Evolutionary conservation across 2,888 invertebrate species (phyloP).

Genomic region (Himalopsyche tibetana): DNA sequence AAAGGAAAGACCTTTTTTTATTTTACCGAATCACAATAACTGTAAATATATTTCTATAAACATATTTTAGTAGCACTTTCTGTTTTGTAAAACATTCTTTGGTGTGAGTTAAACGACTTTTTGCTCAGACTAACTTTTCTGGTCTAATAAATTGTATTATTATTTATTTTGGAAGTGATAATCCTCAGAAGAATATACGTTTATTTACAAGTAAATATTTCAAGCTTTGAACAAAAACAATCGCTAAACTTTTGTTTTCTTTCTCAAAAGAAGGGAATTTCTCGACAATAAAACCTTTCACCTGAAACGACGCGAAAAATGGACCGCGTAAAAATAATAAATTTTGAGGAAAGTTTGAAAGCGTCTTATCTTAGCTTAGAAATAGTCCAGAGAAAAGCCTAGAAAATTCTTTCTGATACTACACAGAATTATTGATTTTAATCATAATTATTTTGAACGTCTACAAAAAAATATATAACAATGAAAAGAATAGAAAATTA

Average conservation of each 20-base stretch:
- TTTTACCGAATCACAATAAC: no score
- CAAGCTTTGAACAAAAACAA: not conserved
- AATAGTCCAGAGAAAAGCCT: not conserved
- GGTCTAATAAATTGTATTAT: not conserved
- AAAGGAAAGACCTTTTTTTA: no score
- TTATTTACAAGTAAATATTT: not conserved
- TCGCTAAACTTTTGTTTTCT: not conserved
- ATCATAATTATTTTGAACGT: not conserved
- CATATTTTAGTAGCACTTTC: no score
- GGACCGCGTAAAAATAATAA: not conserved
- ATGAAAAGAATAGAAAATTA: no score
- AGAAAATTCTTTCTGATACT: not conserved
- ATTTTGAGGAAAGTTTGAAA: not conserved
- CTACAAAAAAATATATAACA: not conserved
- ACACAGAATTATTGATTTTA: not conserved
- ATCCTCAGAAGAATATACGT: not conserved
- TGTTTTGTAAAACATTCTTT: no score
- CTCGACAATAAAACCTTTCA: not conserved
- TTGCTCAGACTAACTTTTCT: no score
- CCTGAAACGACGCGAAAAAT: not conserved
- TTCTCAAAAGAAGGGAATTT: not conserved
- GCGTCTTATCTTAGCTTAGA: not conserved
- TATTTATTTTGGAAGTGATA: constrained; percentile 18
- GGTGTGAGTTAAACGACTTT: no score
- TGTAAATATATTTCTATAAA: no score